These are phyloP conservation scores for Dicaeum eximium DNA, from an alignment of 2,113 vertebrate species.

Conservation along the genomic window DNA sequence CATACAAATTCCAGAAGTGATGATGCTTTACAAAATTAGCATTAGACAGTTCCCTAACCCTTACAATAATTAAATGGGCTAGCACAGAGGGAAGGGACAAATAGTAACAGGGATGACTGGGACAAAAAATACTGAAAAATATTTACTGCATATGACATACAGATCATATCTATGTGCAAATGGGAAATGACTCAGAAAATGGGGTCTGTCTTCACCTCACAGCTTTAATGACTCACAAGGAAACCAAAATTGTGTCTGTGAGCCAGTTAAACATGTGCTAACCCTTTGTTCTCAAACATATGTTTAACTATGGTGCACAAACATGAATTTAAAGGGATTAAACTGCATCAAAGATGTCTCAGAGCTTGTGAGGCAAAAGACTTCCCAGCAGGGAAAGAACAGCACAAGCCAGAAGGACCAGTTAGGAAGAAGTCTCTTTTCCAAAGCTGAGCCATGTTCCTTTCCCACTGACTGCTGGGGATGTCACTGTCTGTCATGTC, in stretches of 20 bases:
- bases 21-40: background rate
- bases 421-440: background rate
- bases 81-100: background rate
- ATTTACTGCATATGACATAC: background rate
- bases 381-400: background rate
- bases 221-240: background rate
- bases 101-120: background rate
- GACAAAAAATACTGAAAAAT: background rate
- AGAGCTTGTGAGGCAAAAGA: background rate
- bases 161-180: background rate
- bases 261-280: background rate
- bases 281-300: background rate
- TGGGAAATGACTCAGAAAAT: background rate
- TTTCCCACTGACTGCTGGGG: background rate
- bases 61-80: background rate
- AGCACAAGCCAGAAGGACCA: background rate
- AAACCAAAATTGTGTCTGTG: background rate
- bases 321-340: background rate
- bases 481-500: no score
- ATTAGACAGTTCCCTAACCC: background rate
- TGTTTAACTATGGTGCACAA: background rate
- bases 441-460: background rate
- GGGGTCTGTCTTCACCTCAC: background rate
- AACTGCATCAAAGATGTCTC: background rate
- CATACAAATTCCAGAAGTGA: background rate